These are phyloP conservation scores for Aethes cnicana DNA, from an alignment of 2,888 invertebrate species.

Conservation along the genomic window DNA sequence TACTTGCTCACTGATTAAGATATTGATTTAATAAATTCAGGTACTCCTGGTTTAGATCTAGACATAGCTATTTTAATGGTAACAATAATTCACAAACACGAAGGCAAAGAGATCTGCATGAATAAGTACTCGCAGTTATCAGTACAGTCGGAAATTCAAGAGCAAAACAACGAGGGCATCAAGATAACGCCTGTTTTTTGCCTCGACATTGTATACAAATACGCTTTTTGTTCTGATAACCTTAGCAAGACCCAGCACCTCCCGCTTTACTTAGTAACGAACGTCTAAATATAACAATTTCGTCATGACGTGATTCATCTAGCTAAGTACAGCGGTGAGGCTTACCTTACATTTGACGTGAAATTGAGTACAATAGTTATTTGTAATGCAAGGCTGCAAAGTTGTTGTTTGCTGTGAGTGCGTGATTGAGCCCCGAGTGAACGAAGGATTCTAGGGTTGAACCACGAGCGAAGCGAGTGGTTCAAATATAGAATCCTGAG, in stretches of 20 bases:
- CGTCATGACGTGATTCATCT: neutral
- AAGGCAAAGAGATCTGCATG: neutral
- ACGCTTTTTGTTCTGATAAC: constrained; percentile 13
- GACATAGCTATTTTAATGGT: too few species aligned
- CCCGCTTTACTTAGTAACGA: neutral
- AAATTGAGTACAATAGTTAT: neutral
- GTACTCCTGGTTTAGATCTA: too few species aligned
- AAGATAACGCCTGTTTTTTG: constrained; percentile 11
- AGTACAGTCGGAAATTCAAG: constrained; percentile 21
- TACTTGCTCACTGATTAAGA: too few species aligned
- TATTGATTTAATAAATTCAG: too few species aligned
- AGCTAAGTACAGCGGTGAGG: neutral
- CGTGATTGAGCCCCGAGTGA: too few species aligned
- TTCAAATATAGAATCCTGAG: too few species aligned
- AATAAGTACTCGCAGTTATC: constrained; percentile 9
- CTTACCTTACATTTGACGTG: neutral
- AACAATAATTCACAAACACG: neutral
- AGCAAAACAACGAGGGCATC: constrained; percentile 25
- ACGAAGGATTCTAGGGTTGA: too few species aligned
- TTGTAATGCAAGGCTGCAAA: too few species aligned
- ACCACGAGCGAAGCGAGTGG: too few species aligned
- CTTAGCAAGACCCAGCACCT: neutral
- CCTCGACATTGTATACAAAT: constrained; percentile 20
- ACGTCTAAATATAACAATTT: neutral
- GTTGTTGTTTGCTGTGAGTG: too few species aligned